phyloP scores from a whole-genome alignment of 2,113 vertebrate species.

The Thalassoma bifasciatum region DNA sequence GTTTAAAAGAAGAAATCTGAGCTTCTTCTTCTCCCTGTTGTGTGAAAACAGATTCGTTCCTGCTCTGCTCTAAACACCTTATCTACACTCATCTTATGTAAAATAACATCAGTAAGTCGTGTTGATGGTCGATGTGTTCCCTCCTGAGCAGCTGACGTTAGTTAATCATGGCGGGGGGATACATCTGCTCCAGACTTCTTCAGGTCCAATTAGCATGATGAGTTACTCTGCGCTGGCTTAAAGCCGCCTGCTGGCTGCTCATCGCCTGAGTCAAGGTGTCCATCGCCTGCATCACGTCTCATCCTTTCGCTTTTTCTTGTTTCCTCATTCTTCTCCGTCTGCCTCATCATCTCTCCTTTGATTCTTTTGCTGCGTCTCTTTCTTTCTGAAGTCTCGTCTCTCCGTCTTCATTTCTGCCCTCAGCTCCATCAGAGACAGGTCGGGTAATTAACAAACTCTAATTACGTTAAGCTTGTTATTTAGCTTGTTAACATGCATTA shows the following conservation, averaged over 20 bases:
- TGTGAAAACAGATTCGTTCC: too few species aligned
- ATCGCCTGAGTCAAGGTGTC: neutral
- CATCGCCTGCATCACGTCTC: neutral
- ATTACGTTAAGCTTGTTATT: constrained; percentile 48
- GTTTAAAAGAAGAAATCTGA: too few species aligned
- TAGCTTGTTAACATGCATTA: constrained; percentile 52
- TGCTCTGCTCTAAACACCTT: too few species aligned
- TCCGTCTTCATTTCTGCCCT: neutral
- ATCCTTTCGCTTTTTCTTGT: neutral
- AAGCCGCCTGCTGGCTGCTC: neutral
- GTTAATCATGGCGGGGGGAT: constrained; percentile 10
- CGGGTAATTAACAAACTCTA: constrained; percentile 19
- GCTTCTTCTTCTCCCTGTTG: too few species aligned
- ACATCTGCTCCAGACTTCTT: constrained; percentile 10
- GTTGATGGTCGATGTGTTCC: neutral
- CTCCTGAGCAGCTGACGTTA: constrained; percentile 7
- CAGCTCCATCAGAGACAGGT: constrained; percentile 17
- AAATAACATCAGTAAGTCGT: too few species aligned
- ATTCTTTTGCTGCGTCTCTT: neutral
- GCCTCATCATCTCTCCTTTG: neutral
- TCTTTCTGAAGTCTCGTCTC: neutral
- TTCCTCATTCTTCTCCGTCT: neutral
- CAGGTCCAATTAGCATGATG: constrained; percentile 27
- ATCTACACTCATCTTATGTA: too few species aligned
- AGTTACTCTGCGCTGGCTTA: constrained; percentile 7